Percentiles rank a stretch among this genome's conserved stretches.
phyloP scores from a whole-genome alignment of 2,797 vertebrate genomes.

The Danio kyathit region DNA sequence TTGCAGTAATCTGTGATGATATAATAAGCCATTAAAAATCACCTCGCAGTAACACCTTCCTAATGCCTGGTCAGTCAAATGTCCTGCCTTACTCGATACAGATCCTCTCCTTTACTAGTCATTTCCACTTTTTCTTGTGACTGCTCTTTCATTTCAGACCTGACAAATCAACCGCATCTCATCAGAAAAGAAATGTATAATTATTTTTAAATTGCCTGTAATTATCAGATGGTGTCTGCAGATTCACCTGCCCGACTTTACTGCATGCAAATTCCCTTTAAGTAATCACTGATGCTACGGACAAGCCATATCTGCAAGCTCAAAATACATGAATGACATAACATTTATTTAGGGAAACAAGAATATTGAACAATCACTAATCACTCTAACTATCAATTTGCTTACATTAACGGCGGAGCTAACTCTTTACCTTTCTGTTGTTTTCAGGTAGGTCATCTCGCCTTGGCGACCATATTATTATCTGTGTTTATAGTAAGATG shows the following conservation, averaged over 20 bases:
- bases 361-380: too few species aligned
- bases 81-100: conserved; percentile 1
- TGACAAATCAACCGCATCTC: conserved; percentile 11
- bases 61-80: conserved; percentile 11
- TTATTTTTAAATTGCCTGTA: conserved; percentile 11
- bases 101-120: conserved; percentile 7
- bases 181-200: background rate
- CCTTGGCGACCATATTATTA: too few species aligned
- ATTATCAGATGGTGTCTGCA: conserved; percentile 22
- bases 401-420: too few species aligned
- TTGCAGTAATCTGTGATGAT: background rate
- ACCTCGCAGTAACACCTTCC: conserved; percentile 22
- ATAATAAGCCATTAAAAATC: conserved; percentile 29
- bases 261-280: background rate
- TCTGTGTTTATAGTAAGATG: too few species aligned
- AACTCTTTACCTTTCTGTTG: too few species aligned
- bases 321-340: background rate
- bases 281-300: background rate
- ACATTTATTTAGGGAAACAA: conserved; percentile 18
- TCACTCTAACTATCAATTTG: too few species aligned
- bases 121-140: background rate
- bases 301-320: conserved; percentile 27
- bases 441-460: too few species aligned
- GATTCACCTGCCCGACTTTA: conserved; percentile 29
- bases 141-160: conserved; percentile 25